Evolutionary conservation across 1,140 invertebrate genomes (phyloP).

Genomic region (Pogonomyrmex californicus): DNA sequence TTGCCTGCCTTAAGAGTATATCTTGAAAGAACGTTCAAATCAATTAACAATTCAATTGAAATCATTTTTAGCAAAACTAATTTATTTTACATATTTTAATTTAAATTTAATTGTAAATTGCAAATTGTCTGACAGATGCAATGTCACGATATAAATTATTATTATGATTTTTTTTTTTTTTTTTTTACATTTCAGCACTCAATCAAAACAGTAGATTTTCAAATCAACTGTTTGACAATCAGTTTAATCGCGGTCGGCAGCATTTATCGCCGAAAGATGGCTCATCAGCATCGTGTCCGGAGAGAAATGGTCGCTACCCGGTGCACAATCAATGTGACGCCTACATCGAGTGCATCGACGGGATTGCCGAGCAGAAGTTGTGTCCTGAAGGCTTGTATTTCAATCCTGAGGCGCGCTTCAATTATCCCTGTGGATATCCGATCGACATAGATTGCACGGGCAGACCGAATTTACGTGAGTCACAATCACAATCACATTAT

Average conservation of each 20-base stretch:
- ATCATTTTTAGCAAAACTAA: not conserved
- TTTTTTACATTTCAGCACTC: conserved; percentile 29
- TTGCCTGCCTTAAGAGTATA: not conserved
- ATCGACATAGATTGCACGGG: conserved; percentile 93
- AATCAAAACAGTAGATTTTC: conserved; percentile 44
- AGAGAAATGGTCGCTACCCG: conserved; percentile 90
- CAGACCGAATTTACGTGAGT: conserved; percentile 91
- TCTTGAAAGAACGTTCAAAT: not conserved
- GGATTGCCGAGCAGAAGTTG: conserved; percentile 91
- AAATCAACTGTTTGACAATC: conserved; percentile 49
- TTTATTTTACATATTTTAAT: not conserved
- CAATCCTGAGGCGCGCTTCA: conserved; percentile 91
- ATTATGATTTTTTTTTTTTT: not conserved
- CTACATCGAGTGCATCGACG: conserved; percentile 91
- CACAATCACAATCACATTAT: not conserved
- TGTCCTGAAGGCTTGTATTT: conserved; percentile 95
- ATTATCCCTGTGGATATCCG: conserved; percentile 94
- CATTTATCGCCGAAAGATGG: conserved; percentile 17
- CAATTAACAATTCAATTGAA: not conserved
- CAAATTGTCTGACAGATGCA: not conserved
- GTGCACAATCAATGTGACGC: conserved; percentile 92
- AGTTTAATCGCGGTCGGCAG: conserved; percentile 5
- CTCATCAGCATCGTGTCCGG: conserved; percentile 86
- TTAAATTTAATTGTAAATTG: not conserved
- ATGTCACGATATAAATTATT: not conserved